Percentiles rank a stretch among this genome's conserved stretches.
phyloP scores from a whole-genome alignment of 2,888 invertebrate genomes.

The Athalia cordata region DNA sequence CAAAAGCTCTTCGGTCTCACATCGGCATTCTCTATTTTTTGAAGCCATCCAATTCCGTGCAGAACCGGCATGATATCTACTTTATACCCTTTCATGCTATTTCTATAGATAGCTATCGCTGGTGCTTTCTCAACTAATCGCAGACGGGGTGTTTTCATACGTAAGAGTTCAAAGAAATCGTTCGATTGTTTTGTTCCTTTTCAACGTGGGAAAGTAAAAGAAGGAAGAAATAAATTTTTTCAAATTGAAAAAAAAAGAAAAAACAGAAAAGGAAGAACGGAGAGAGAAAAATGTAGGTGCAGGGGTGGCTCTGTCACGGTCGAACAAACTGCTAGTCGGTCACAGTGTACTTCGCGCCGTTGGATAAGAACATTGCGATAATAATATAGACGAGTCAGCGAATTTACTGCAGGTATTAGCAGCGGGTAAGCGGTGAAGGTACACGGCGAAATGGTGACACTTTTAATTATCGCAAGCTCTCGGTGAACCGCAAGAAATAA shows the following conservation, averaged over 20 bases:
- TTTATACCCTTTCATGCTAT: constrained; percentile 2
- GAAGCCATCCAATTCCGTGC: constrained; percentile 28
- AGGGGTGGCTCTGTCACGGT: too few species aligned
- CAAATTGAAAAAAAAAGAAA: constrained; percentile 3
- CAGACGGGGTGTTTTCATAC: neutral
- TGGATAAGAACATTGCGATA: too few species aligned
- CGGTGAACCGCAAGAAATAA: too few species aligned
- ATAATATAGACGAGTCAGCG: too few species aligned
- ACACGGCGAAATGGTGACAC: too few species aligned
- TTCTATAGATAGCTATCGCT: constrained; percentile 8
- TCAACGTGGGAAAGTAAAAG: neutral
- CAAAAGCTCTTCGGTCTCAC: neutral
- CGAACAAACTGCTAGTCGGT: too few species aligned
- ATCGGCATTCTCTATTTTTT: constrained; percentile 11
- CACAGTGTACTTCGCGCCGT: too few species aligned
- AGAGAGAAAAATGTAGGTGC: neutral
- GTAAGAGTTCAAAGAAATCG: neutral
- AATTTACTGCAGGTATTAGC: too few species aligned
- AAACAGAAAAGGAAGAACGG: constrained; percentile 6
- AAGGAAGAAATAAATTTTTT: neutral
- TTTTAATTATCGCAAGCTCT: too few species aligned
- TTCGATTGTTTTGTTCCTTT: constrained; percentile 14
- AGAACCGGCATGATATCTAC: constrained; percentile 22
- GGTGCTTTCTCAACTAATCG: constrained; percentile 4
- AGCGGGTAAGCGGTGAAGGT: too few species aligned